A percentile compares a stretch with the other conserved stretches of the same genome.
phyloP scores from a whole-genome alignment of 2,113 vertebrate genomes.

The Hippocampus abdominalis region DNA sequence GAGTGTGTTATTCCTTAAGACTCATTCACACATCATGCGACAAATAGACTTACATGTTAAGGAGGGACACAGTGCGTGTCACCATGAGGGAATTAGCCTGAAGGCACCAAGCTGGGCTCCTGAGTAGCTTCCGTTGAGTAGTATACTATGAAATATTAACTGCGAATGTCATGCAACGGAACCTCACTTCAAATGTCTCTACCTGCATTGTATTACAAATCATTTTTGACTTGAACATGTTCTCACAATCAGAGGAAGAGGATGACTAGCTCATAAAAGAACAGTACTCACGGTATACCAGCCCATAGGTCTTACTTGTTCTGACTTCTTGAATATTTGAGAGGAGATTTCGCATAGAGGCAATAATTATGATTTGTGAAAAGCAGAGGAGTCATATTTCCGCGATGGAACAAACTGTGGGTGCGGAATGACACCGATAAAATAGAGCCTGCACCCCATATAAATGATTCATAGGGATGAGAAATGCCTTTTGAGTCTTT shows the following conservation, averaged over 20 bases:
- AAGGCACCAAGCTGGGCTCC: constrained; percentile 9
- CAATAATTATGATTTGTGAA: constrained; percentile 11
- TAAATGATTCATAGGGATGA: constrained; percentile 33
- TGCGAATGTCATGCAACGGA: constrained; percentile 8
- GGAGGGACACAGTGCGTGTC: constrained; percentile 10
- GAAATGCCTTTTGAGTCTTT: constrained; percentile 4
- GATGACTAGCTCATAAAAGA: constrained; percentile 10
- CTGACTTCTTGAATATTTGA: neutral
- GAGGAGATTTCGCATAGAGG: neutral
- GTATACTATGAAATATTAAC: constrained; percentile 35
- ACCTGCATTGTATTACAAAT: constrained; percentile 14
- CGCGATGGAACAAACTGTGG: constrained; percentile 10
- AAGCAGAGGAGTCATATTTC: constrained; percentile 30
- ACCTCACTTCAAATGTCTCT: constrained; percentile 20
- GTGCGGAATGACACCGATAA: neutral
- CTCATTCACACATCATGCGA: neutral
- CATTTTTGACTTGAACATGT: constrained; percentile 1
- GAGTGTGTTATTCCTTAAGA: neutral
- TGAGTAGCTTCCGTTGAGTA: constrained; percentile 13
- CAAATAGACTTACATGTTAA: constrained; percentile 10
- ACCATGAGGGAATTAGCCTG: constrained; percentile 19
- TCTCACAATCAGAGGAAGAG: constrained; percentile 9
- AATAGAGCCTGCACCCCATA: constrained; percentile 5
- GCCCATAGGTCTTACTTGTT: neutral
- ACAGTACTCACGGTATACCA: neutral